Base-by-base conservation (phyloP, 2,797 vertebrate genomes). In the Notolepis coatsorum region DNA sequence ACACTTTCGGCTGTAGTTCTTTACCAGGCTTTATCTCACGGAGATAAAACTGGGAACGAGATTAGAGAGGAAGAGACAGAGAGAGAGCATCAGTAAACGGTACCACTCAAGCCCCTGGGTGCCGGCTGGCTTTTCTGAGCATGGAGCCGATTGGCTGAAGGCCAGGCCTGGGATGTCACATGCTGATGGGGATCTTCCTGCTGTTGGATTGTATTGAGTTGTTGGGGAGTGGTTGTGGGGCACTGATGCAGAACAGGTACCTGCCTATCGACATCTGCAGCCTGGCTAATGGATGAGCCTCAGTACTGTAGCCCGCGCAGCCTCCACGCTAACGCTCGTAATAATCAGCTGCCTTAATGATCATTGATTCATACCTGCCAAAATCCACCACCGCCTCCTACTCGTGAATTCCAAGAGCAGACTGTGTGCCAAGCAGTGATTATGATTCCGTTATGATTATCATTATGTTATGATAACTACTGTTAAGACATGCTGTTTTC, bases 121-220 rank as follows among this genome's bases (percentile, higher is more conserved):
- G 38, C 37, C 47, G 42, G 4, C 55, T 33, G 43, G 23, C 41
- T 47, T 58, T 49, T 52, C 38, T 39, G 7, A 12, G 62, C 63
- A 58, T 7, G 25, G 58, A 71, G 73, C 52, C 57, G 45, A 72
- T 62, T 67, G 49, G 74, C 75, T 74, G 61, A 61, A 64, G 73
- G 69, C 73, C 73, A 72, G 53, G 30, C 18, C 1, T 18, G 7
- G 31, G 30, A 49, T 62, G 53, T 75, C 30, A 65, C 51, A 66
- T 48, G 37, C 38, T 56, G 33, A 31, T 7, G 33, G 27, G 50
- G 69, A 53, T 57, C 52, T 28, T 21, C 43, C 27, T 5, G 51
- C 4, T 45, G 21, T 58, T 60, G 28, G 53, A n/a, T 65, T 47
- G 23, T 21, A 42, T 2, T 5, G 5, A 33, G 28, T 38, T 33